phyloP scores from a whole-genome alignment of 2,888 invertebrate species.

The Adela reaumurella region DNA sequence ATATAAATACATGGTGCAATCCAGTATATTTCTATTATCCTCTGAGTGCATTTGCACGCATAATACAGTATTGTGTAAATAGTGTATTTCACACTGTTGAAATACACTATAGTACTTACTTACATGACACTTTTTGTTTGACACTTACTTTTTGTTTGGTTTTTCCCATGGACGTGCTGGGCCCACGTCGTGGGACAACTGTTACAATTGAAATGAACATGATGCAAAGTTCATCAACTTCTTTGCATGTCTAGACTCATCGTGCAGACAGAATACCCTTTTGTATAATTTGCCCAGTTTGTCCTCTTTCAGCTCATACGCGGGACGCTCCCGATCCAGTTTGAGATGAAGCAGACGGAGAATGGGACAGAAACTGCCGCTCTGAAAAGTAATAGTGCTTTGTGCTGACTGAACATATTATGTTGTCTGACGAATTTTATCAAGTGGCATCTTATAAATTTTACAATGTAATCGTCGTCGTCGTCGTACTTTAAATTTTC shows the following conservation, averaged over 20 bases:
- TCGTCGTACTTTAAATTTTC: not conserved
- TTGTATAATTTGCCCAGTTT: conserved; percentile 70
- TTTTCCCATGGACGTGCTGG: no score
- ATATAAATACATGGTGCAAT: no score
- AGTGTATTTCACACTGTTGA: no score
- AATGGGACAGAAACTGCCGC: conserved; percentile 65
- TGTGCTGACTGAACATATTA: not conserved
- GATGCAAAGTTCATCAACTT: conserved; percentile 33
- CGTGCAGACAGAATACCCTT: conserved; percentile 70
- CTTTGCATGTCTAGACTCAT: conserved; percentile 48
- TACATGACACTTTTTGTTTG: no score
- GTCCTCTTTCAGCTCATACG: conserved; percentile 80
- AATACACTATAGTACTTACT: no score
- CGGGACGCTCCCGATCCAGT: conserved; percentile 72
- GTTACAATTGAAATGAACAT: no score
- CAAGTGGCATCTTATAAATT: not conserved
- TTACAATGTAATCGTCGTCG: not conserved
- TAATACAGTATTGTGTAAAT: no score
- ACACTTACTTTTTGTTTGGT: no score
- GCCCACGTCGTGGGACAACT: no score
- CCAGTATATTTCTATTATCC: no score
- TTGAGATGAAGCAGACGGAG: conserved; percentile 77
- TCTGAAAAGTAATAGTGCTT: conserved; percentile 29
- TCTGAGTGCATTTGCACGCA: no score
- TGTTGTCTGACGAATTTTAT: not conserved